Evolutionary conservation across 2,113 vertebrate genomes (phyloP), one percentile per base, ranked within the genome.

Genomic region (Ammodytes dubius): DNA sequence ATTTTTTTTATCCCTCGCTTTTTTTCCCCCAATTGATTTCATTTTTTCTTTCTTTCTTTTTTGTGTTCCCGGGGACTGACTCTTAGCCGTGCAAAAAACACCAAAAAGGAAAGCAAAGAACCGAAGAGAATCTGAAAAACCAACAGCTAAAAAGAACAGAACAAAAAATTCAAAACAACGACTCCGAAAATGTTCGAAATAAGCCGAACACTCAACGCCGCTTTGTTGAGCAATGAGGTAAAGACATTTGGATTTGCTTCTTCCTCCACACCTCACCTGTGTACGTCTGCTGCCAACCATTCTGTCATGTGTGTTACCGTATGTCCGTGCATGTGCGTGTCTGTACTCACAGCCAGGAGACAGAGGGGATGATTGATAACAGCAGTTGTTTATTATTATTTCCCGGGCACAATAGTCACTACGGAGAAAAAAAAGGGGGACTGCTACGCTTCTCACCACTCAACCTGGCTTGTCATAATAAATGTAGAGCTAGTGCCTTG

Each of bases 181-280:
- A 92, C 84, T 93, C 82, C 95, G 96, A 98, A 98, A 96, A 99
- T 99, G 98, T 99, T 99, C 95, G 98, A 99, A 97, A 99, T 99
- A 97, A 98, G 97, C 98, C 97, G 98, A 97, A 98, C 97, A 96
- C 97, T 99, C 96, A 99, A 99, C 96, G 97, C 98, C 92, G 97
- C 98, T 95, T 98, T 99, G 97, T 97, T 99, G 97, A 98, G 97
- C 97, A 99, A 97, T 96, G 98, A 99, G 98, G 98, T 99, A 99
- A 96, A 94, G 91, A 91, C 7, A 82, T 85, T 73, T 92, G 88
- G 88, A 91, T 94, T 94, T 92, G 73, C 60, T 88, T 92, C 50
- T 79, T 81, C 85, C 83, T 91, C 74, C 76, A 87, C 89, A 85
- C 88, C 84, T 93, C 88, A 91, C 92, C 91, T 93, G 84, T 93